Conservation (phyloP, 2,113 vertebrate species). For the Noctilio leporinus region DNA sequence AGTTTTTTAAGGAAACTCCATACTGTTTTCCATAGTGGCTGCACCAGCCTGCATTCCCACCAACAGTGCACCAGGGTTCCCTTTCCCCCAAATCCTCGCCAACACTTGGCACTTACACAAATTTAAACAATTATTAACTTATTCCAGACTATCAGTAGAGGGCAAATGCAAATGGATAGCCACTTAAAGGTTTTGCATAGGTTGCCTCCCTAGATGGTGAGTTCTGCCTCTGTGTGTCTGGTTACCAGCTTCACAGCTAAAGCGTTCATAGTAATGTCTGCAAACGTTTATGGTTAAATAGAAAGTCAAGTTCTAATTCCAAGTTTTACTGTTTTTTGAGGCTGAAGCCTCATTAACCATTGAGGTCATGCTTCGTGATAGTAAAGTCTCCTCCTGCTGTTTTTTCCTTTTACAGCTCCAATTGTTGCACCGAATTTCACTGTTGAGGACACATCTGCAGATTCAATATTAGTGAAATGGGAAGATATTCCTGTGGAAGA, state of each 20-base stretch:
- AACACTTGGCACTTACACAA: background rate
- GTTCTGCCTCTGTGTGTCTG: background rate
- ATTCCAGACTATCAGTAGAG: background rate
- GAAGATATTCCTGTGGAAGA: conserved; percentile 80
- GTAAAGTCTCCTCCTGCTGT: background rate
- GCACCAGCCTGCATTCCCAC: no score
- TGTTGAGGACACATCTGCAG: conserved; percentile 80
- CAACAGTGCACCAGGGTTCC: no score
- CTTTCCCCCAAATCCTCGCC: no score
- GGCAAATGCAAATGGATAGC: background rate
- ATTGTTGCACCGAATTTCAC: conserved; percentile 78
- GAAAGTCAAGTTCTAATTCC: background rate
- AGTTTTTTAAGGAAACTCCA: no score
- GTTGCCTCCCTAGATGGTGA: rapidly evolving
- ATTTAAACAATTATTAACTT: background rate
- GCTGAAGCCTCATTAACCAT: background rate
- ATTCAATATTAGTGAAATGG: conserved; percentile 83
- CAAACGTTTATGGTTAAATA: background rate
- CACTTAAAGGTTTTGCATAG: background rate
- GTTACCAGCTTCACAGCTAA: background rate
- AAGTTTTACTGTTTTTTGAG: background rate
- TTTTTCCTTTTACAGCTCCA: conserved; percentile 72
- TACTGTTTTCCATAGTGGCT: no score
- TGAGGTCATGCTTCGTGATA: background rate
- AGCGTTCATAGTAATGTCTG: background rate